A percentile compares a stretch with the other conserved stretches of the same genome.
Conservation (phyloP, 2,888 invertebrate species). For the Dyspetes luteomarginatus region DNA sequence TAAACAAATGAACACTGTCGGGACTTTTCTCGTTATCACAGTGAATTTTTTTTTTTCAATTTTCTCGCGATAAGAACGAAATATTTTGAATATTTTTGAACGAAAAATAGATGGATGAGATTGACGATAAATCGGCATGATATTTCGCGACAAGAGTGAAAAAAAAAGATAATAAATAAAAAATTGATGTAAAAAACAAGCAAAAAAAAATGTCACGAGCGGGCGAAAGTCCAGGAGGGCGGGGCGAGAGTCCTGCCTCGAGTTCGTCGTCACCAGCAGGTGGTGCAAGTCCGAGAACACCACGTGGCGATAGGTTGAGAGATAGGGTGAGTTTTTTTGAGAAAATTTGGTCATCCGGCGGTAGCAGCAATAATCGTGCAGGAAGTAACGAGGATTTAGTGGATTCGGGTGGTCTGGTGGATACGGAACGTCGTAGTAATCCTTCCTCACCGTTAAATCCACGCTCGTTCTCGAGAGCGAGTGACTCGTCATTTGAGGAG, state of each 20-base stretch:
- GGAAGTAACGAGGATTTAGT: constrained; percentile 81
- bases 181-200: background rate
- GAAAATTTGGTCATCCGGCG: constrained; percentile 88
- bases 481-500: constrained; percentile 84
- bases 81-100: background rate
- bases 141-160: background rate
- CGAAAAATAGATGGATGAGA: background rate
- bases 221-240: constrained; percentile 69
- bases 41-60: background rate
- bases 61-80: background rate
- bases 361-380: constrained; percentile 69
- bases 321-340: constrained; percentile 92
- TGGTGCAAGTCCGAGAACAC: constrained; percentile 78
- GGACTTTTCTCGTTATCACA: background rate
- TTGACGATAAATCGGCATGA: constrained; percentile 8
- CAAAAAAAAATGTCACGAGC: constrained; percentile 64
- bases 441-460: constrained; percentile 81
- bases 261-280: constrained; percentile 64
- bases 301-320: constrained; percentile 85
- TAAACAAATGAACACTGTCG: background rate
- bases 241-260: constrained; percentile 64
- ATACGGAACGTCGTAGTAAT: constrained; percentile 69
- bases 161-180: background rate
- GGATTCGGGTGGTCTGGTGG: constrained; percentile 70
- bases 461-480: constrained; percentile 78